Evolutionary conservation across 2,888 invertebrate genomes (phyloP), one percentile per base, ranked within the genome.

Genomic region (Anticlea derivata): DNA sequence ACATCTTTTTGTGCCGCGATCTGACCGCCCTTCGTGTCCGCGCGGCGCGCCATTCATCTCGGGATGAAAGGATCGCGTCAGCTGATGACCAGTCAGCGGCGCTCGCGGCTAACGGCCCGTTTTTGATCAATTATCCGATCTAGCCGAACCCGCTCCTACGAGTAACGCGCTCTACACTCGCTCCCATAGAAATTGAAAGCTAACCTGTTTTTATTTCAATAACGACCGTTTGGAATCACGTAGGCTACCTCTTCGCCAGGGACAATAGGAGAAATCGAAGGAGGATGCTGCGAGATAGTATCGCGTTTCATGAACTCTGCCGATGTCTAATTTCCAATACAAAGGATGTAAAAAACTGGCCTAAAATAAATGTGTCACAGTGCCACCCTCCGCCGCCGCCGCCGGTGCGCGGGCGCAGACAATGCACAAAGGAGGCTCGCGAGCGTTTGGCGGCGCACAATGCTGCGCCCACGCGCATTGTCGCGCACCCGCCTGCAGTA

Each of bases 281-380:
- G 78, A 82, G 79, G 82, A 83, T 77, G 80, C 73, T 53, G 74
- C 66, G 63, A 73, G 89, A 89, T 88, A 75, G 78, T 84, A 88
- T 89, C 87, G 82, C 76, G 80, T 85, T 82, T 81, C 86, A 80
- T 86, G 84, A 84, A 85, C 86, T 84, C 80, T 69, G 78, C 75
- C 83, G 80, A 83, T 85, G 83, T 88, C 86, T 87, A 86, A 87
- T 88, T 86, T 84, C 75, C 84, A 86, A 88, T 84, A 90, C 89
- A 90, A 90, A 89, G 86, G 86, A 76, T 71, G 74, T 73, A 86
- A 88, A 89, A 88, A 87, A 86, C 78, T 82, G 74, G 81, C 81
- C 83, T 77, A 82, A 85, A 86, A 88, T 86, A 87, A 87, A 87
- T 86, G 87, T 89, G 89, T 89, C 89, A 84, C 86, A 86, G 86